Percentiles rank a stretch among this genome's conserved stretches.
Evolutionary conservation across 2,888 invertebrate species (phyloP).

Genomic region (Celastrina argiolus): DNA sequence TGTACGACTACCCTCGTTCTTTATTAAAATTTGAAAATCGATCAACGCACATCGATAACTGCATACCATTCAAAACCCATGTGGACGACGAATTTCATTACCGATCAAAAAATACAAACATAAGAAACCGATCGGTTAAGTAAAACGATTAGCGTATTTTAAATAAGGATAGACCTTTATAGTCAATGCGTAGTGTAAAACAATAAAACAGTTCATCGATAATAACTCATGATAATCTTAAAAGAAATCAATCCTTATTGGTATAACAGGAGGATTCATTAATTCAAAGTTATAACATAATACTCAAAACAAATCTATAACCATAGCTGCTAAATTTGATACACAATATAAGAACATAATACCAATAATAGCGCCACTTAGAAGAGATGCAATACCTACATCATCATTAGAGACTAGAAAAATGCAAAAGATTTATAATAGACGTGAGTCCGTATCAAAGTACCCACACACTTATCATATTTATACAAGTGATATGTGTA

Average conservation of each 20-base stretch:
- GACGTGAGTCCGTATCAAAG: conserved; percentile 45
- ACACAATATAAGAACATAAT: conserved; percentile 1
- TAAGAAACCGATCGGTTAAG: conserved; percentile 8
- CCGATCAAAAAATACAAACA: not conserved
- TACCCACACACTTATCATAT: conserved; percentile 42
- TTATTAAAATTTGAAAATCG: conserved; percentile 20
- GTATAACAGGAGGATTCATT: not conserved
- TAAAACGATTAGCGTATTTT: conserved; percentile 8
- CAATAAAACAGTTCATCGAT: conserved; percentile 1
- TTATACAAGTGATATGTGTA: conserved; percentile 62
- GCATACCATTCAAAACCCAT: not conserved
- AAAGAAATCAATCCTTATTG: not conserved
- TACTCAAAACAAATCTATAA: not conserved
- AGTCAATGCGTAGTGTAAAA: conserved; percentile 12
- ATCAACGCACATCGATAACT: conserved; percentile 16
- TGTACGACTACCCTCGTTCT: conserved; percentile 2
- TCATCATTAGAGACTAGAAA: conserved; percentile 71
- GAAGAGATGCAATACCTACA: conserved; percentile 46
- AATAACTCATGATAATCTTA: conserved; percentile 6
- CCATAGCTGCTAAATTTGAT: not conserved
- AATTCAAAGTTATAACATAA: conserved; percentile 4
- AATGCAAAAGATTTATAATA: conserved; percentile 69
- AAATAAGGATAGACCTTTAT: not conserved
- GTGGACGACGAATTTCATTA: not conserved
- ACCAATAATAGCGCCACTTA: conserved; percentile 25